Evolutionary conservation across 2,888 invertebrate genomes (phyloP), one percentile per base, ranked within the genome.

Genomic region (Herminia tarsipennalis): DNA sequence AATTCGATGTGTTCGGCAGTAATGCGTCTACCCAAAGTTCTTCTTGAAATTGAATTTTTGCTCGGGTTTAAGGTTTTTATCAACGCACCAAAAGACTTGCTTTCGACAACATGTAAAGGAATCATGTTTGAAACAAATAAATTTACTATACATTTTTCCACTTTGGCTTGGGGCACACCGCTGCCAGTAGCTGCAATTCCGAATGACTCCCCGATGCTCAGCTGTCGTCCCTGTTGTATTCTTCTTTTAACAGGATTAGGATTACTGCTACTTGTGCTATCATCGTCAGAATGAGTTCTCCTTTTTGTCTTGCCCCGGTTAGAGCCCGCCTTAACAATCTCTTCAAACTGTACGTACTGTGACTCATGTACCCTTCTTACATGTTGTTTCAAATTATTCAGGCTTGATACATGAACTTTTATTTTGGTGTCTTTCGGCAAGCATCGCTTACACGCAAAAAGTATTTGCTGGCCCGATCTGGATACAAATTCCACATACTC

Each of bases 181-280:
- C 58, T 58, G 58, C 56, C 56, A 50, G 58, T 62, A 47, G 56
- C 56, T 53, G 56, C 58, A 56, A 62, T 49, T 22, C 50, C 56
- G 46, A 55, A 57, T 10, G 52, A 55, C 49, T 57, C 49, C 37
- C 53, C 56, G 33, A 51, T 59, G 54, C 47, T 52, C 46, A 56
- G 35, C 56, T 38, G 38, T 29, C 29, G 38, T 5, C 29, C 38
- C 29, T 29, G 38, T 29, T n/a, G 17, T 12, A 34, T 35, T 42
- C 39, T 35, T 42, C 39, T 46, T 55, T 50, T 55, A 37, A 42
- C 39, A 16, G 41, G 38, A 56, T 33, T 51, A 51, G n/a, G n/a
- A n/a, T 48, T 39, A 45, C 45, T 51, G 39, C 46, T 55, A 37
- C 46, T 55, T 27, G 43, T 42, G 46, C 42, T 33, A 32, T 24